These are phyloP conservation scores for Thunnus albacares DNA, from an alignment of 2,797 vertebrate species.

Conservation along the genomic window DNA sequence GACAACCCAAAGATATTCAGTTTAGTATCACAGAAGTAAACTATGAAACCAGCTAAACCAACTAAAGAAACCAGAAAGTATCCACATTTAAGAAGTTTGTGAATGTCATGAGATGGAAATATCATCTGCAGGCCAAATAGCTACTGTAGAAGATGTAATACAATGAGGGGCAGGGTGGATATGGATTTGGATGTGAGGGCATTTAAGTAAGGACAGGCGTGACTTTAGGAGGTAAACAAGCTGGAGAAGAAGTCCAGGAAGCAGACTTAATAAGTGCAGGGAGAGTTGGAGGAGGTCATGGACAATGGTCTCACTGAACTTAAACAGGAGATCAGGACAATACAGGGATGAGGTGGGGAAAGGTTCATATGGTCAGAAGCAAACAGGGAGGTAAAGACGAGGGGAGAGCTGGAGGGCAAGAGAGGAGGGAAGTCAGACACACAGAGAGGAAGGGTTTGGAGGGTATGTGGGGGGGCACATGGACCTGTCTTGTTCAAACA, in stretches of 20 bases:
- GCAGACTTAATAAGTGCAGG: constrained; percentile 26
- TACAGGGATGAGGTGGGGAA: constrained; percentile 13
- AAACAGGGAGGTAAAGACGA: constrained; percentile 32
- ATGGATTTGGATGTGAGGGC: constrained; percentile 3
- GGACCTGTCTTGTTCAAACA: constrained; percentile 28
- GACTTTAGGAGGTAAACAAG: constrained; percentile 27
- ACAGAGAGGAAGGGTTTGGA: constrained; percentile 32
- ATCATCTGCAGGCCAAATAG: neutral
- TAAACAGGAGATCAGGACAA: constrained; percentile 68
- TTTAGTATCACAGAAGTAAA: no score
- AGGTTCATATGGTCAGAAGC: neutral
- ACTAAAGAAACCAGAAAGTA: no score
- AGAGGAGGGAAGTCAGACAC: constrained; percentile 45
- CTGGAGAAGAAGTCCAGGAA: constrained; percentile 51
- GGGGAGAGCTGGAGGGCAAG: constrained; percentile 1
- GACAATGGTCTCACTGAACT: constrained; percentile 50
- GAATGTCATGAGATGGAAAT: neutral
- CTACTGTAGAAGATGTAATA: neutral
- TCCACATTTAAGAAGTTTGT: no score
- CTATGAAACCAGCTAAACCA: no score
- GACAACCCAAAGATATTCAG: no score
- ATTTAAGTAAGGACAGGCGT: neutral
- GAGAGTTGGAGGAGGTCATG: constrained; percentile 9
- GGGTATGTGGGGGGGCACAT: neutral
- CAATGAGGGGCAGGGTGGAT: constrained; percentile 1